Conservation (phyloP, 1,140 invertebrate species). For the Euura lappo region DNA sequence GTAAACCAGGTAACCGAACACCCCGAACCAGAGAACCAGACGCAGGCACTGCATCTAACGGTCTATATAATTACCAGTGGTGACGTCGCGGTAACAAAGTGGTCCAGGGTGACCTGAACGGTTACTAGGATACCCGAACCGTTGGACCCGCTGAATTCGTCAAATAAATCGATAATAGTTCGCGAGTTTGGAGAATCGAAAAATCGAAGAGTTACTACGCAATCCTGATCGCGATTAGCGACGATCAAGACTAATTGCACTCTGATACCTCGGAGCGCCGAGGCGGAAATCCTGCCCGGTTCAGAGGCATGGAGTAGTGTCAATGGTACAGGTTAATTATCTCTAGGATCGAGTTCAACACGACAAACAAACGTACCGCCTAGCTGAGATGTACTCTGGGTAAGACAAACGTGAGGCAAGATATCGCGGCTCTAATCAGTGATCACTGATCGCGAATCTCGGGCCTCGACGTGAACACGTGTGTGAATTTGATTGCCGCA, state of each 20-base stretch:
- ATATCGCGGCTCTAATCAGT: neutral
- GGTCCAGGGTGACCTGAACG: neutral
- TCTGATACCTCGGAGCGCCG: neutral
- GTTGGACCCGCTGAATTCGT: too few relatives aligned
- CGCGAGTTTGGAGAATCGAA: too few relatives aligned
- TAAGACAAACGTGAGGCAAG: neutral
- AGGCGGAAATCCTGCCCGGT: too few relatives aligned
- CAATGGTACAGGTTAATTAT: neutral
- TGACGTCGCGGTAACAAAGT: conserved; percentile 4
- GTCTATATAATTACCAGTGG: conserved; percentile 7
- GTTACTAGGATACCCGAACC: too few relatives aligned
- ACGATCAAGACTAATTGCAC: conserved; percentile 3
- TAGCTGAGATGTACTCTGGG: too few relatives aligned
- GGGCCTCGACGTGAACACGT: neutral
- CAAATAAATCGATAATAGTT: too few relatives aligned
- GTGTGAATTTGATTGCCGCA: too few relatives aligned
- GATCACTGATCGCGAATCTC: neutral
- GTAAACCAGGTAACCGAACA: conserved; percentile 2
- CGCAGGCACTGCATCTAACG: neutral
- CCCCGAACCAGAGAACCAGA: neutral
- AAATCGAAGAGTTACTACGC: too few relatives aligned
- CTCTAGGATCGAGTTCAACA: neutral
- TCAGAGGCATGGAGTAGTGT: neutral
- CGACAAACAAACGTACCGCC: neutral
- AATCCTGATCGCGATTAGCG: neutral